Evolutionary conservation across 2,888 invertebrate species (phyloP).

Genomic region (Rotaria socialis): DNA sequence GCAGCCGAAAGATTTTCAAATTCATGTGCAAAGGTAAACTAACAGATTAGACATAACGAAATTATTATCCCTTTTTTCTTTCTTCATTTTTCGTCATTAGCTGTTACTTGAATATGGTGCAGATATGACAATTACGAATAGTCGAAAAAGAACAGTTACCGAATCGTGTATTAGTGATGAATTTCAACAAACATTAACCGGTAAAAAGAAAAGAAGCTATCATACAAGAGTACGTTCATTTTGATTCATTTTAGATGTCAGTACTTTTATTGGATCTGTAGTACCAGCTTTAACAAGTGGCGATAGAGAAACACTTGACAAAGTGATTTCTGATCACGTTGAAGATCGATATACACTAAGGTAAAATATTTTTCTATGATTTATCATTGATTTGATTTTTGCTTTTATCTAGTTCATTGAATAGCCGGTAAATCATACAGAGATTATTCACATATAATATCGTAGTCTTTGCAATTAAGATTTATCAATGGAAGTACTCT

Average conservation of each 20-base stretch:
- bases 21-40: slow-evolving; percentile 38
- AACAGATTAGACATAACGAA: too few relatives aligned
- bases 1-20: slow-evolving; percentile 53
- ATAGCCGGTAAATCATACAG: slow-evolving; percentile 34
- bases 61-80: too few relatives aligned
- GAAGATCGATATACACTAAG: slow-evolving; percentile 50
- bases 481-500: slow-evolving; percentile 58
- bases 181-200: slow-evolving; percentile 52
- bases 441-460: neutral
- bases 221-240: neutral
- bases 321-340: slow-evolving; percentile 52
- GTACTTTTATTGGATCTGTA: slow-evolving; percentile 53
- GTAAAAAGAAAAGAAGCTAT: slow-evolving; percentile 48
- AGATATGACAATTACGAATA: slow-evolving; percentile 54
- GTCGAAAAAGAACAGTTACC: slow-evolving; percentile 52
- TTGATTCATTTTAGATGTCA: slow-evolving; percentile 50
- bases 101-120: slow-evolving; percentile 58
- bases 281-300: slow-evolving; percentile 56
- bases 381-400: neutral
- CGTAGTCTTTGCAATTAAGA: slow-evolving; percentile 47
- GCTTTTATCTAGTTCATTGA: slow-evolving; percentile 34
- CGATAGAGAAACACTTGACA: slow-evolving; percentile 52
- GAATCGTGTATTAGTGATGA: slow-evolving; percentile 56
- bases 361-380: neutral
- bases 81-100: slow-evolving; percentile 48